Percentiles rank a stretch among this genome's conserved stretches.
phyloP scores from a whole-genome alignment of 2,888 invertebrate species.

The Sabatieria punctata region DNA sequence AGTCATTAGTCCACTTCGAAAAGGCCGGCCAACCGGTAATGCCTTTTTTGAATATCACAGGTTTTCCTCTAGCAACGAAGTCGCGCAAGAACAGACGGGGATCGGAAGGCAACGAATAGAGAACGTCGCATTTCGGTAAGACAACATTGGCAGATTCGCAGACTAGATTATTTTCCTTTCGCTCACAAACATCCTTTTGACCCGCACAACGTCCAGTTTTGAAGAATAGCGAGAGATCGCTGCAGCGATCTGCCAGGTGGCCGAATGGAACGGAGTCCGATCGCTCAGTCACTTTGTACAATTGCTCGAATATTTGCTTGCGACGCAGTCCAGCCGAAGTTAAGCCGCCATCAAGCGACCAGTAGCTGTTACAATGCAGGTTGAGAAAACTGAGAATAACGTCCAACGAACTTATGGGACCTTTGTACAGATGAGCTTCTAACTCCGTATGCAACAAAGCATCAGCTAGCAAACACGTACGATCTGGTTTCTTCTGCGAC shows the following conservation, averaged over 20 bases:
- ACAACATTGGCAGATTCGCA: neutral
- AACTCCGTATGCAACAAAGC: neutral
- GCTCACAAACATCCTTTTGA: neutral
- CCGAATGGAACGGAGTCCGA: neutral
- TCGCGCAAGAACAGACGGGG: neutral
- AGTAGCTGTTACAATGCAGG: neutral
- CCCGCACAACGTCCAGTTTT: neutral
- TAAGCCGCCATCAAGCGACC: neutral
- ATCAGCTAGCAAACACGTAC: neutral
- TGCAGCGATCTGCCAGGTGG: neutral
- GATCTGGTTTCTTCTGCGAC: neutral
- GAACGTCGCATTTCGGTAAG: neutral
- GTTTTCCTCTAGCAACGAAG: constrained; percentile 14
- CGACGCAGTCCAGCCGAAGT: neutral
- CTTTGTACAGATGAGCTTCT: neutral
- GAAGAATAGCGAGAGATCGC: constrained; percentile 1
- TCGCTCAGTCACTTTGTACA: neutral
- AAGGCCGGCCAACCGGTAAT: constrained; percentile 24
- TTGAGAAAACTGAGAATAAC: neutral
- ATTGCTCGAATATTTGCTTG: neutral
- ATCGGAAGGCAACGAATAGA: neutral
- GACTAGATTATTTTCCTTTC: neutral
- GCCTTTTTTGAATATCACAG: constrained; percentile 27
- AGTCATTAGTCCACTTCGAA: constrained; percentile 27
- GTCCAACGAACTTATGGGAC: neutral